Evolutionary conservation across 2,888 invertebrate species (phyloP).

Genomic region (Auanema freiburgensis): DNA sequence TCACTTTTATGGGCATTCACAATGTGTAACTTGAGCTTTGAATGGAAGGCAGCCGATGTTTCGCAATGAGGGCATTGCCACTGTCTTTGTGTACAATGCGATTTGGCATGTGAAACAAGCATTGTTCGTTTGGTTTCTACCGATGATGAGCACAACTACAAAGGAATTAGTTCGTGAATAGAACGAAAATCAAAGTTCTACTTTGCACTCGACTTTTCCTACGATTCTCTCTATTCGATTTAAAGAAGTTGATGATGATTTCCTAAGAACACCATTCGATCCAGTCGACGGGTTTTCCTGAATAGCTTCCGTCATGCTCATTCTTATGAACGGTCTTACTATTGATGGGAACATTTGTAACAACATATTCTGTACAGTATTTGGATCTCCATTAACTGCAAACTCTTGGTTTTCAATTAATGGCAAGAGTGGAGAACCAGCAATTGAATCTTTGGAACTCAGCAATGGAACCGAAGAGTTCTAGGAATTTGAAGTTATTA

Average conservation of each 20-base stretch:
- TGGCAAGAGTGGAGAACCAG: too few relatives aligned
- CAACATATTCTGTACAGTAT: slow-evolving; percentile 15
- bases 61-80: slow-evolving; percentile 21
- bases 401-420: too few relatives aligned
- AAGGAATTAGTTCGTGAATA: background rate
- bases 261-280: too few relatives aligned
- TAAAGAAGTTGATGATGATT: background rate
- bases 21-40: slow-evolving; percentile 21
- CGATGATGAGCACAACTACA: slow-evolving; percentile 11
- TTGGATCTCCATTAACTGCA: too few relatives aligned
- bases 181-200: background rate
- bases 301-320: too few relatives aligned
- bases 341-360: slow-evolving; percentile 20
- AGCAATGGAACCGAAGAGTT: too few relatives aligned
- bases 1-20: slow-evolving; percentile 20
- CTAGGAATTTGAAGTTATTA: too few relatives aligned
- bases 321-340: slow-evolving; percentile 3
- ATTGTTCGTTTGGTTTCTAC: slow-evolving; percentile 21
- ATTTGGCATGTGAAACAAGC: slow-evolving; percentile 17
- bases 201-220: slow-evolving; percentile 19
- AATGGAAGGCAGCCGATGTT: slow-evolving; percentile 19
- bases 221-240: slow-evolving; percentile 16
- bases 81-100: slow-evolving; percentile 15
- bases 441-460: too few relatives aligned
- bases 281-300: too few relatives aligned